These are phyloP conservation scores for Bimastos eiseni DNA, from an alignment of 2,888 invertebrate genomes.

Conservation along the genomic window DNA sequence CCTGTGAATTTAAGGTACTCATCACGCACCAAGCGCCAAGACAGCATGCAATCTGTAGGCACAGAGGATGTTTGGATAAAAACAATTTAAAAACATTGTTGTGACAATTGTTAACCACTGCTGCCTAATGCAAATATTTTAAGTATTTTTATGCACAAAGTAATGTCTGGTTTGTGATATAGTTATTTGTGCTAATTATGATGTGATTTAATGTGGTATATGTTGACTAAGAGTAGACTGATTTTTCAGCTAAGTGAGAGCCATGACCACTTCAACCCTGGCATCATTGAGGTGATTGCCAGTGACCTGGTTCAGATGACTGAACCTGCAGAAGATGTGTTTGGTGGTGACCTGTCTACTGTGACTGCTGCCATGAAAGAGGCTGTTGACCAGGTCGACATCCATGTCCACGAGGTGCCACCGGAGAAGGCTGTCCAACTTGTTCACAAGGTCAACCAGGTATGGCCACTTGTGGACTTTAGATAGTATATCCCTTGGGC, in stretches of 20 bases:
- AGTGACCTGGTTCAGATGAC: slow-evolving; percentile 52
- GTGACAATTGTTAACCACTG: too few species aligned
- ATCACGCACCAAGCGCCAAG: too few species aligned
- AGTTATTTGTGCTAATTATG: too few species aligned
- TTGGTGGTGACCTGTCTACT: slow-evolving; percentile 51
- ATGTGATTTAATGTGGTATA: background rate
- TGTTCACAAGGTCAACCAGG: slow-evolving; percentile 47
- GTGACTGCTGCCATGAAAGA: slow-evolving; percentile 53
- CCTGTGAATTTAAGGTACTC: too few species aligned
- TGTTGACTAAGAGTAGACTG: background rate
- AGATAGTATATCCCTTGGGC: too few species aligned
- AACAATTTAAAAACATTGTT: too few species aligned
- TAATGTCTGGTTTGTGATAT: too few species aligned
- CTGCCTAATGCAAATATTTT: too few species aligned
- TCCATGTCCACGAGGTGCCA: slow-evolving; percentile 48
- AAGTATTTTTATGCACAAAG: too few species aligned
- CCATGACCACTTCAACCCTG: slow-evolving; percentile 25
- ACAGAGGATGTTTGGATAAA: too few species aligned
- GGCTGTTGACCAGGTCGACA: slow-evolving; percentile 49
- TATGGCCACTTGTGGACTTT: background rate
- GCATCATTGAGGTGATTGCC: slow-evolving; percentile 48
- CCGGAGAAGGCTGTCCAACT: slow-evolving; percentile 46
- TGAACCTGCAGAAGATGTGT: slow-evolving; percentile 46
- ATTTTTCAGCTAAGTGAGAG: slow-evolving; percentile 9
- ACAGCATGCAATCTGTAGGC: too few species aligned